A percentile compares a stretch with the other conserved stretches of the same genome.
These are phyloP conservation scores for Camponotus floridanus DNA, from an alignment of 1,140 invertebrate genomes.

Conservation along the genomic window DNA sequence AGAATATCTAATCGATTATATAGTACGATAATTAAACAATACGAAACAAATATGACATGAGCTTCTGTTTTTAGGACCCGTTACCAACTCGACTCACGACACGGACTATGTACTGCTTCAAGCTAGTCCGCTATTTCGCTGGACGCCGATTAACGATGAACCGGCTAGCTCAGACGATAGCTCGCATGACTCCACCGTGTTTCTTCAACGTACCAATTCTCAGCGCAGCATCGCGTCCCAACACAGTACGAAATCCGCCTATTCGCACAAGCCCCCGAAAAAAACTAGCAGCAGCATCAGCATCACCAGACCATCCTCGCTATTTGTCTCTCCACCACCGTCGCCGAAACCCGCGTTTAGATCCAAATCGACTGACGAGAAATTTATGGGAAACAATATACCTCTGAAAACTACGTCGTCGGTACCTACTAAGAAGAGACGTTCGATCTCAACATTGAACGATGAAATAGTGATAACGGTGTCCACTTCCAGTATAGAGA, in stretches of 20 bases:
- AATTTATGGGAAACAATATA: conserved; percentile 65
- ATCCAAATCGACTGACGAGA: conserved; percentile 80
- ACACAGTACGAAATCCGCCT: conserved; percentile 78
- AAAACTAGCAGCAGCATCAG: conserved; percentile 45
- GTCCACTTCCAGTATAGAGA: conserved; percentile 78
- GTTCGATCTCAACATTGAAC: conserved; percentile 54
- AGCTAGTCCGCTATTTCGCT: conserved; percentile 86
- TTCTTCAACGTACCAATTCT: conserved; percentile 82
- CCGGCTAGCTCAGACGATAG: conserved; percentile 77
- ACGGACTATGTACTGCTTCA: conserved; percentile 88
- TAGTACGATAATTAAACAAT: background rate
- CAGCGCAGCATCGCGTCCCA: conserved; percentile 83
- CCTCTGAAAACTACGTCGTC: conserved; percentile 54
- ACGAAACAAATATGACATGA: conserved; percentile 11
- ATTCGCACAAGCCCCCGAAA: conserved; percentile 64
- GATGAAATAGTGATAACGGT: conserved; percentile 74
- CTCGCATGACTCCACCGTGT: conserved; percentile 80
- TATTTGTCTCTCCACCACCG: conserved; percentile 78
- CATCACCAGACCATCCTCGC: conserved; percentile 72
- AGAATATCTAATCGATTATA: background rate
- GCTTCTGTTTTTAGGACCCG: conserved; percentile 66
- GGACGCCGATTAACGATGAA: conserved; percentile 85
- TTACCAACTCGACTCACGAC: conserved; percentile 76
- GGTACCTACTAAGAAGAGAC: conserved; percentile 40
- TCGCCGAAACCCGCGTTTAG: conserved; percentile 78